Conservation (phyloP, 2,113 vertebrate species). For the Tachysurus fulvidraco region DNA sequence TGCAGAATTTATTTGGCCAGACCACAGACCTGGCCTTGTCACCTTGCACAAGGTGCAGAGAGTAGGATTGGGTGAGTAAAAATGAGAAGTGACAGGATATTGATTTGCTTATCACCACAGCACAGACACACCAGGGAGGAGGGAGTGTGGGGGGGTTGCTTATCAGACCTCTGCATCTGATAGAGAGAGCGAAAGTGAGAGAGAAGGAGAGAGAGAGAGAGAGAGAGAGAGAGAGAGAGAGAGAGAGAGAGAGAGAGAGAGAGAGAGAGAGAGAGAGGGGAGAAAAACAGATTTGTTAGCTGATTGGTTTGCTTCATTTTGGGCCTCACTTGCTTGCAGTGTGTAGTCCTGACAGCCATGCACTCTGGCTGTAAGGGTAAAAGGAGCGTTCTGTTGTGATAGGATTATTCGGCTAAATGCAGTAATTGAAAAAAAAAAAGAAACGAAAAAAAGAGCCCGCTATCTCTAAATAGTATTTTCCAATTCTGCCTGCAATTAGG, state of each 20-base stretch:
- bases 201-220: constrained; percentile 61
- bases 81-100: constrained; percentile 83
- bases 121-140: constrained; percentile 79
- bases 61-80: constrained; percentile 77
- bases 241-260: constrained; percentile 54
- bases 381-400: constrained; percentile 47
- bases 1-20: constrained; percentile 65
- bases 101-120: constrained; percentile 81
- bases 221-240: constrained; percentile 62
- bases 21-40: constrained; percentile 71
- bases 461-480: constrained; percentile 64
- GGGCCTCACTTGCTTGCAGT: constrained; percentile 69
- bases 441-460: constrained; percentile 36
- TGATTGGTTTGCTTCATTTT: constrained; percentile 76
- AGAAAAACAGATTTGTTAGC: constrained; percentile 69
- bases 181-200: constrained; percentile 69
- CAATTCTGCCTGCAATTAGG: constrained; percentile 63
- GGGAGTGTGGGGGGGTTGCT: constrained; percentile 69
- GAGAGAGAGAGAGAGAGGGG: constrained; percentile 58
- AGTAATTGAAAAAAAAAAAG: constrained; percentile 45
- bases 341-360: constrained; percentile 65
- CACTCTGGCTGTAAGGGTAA: constrained; percentile 66
- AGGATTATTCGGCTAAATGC: constrained; percentile 58
- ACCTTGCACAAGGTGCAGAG: constrained; percentile 76
- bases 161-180: constrained; percentile 76